Percentiles rank a stretch among this genome's conserved stretches.
phyloP scores from a whole-genome alignment of 2,888 invertebrate genomes.

The Drosophila histrio region DNA sequence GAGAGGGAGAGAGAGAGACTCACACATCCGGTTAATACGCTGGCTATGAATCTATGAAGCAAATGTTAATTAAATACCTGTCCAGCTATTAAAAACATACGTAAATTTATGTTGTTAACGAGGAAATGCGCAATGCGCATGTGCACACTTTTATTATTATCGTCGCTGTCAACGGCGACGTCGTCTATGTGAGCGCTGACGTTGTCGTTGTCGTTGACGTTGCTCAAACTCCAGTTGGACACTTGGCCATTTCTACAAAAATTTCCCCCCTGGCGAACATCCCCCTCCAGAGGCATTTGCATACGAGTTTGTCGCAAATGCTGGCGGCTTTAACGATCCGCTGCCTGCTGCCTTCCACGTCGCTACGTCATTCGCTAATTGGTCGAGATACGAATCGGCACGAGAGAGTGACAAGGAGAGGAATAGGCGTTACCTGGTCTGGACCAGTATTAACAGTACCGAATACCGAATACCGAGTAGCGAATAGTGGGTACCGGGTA shows the following conservation, averaged over 20 bases:
- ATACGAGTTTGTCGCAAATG: constrained; percentile 63
- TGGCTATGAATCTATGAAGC: constrained; percentile 38
- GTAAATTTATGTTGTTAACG: constrained; percentile 79
- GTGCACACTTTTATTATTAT: constrained; percentile 79
- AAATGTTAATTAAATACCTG: constrained; percentile 79
- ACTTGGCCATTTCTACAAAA: constrained; percentile 57
- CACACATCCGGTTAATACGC: constrained; percentile 63
- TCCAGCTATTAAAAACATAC: constrained; percentile 74
- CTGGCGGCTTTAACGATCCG: constrained; percentile 41
- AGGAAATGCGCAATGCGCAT: constrained; percentile 75
- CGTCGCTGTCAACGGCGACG: constrained; percentile 14
- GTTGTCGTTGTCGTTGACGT: constrained; percentile 32
- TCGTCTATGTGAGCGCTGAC: constrained; percentile 11
- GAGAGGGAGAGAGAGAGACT: not conserved
- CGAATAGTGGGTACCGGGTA: not conserved
- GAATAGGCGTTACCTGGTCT: constrained; percentile 59
- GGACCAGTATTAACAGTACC: constrained; percentile 10
- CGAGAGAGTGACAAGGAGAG: constrained; percentile 45
- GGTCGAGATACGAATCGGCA: constrained; percentile 70
- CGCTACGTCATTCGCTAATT: constrained; percentile 78
- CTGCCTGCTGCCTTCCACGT: constrained; percentile 42
- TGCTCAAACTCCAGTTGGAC: constrained; percentile 52
- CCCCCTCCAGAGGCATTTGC: constrained; percentile 54
- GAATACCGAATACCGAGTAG: not conserved
- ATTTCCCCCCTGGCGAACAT: not conserved